Evolutionary conservation across 2,888 invertebrate genomes (phyloP).

Genomic region (Reticulitermes lucifugus): DNA sequence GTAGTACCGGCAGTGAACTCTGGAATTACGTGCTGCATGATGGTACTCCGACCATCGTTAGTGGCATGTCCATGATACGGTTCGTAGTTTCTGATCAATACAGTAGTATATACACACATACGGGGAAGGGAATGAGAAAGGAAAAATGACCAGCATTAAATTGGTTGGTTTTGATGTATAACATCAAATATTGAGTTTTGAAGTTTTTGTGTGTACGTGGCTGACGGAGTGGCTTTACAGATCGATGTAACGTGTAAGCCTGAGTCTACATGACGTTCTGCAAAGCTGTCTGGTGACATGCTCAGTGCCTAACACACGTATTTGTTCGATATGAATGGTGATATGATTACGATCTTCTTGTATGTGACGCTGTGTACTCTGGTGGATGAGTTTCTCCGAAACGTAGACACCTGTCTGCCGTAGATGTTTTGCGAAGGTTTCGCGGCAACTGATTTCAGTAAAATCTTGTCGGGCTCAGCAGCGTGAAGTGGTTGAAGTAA

Average conservation of each 20-base stretch:
- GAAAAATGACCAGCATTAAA: constrained; percentile 42
- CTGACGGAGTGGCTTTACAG: constrained; percentile 34
- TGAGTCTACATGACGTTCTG: not conserved
- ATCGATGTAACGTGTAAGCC: constrained; percentile 23
- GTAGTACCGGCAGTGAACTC: not conserved
- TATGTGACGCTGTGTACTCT: too few species aligned
- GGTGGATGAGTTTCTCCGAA: too few species aligned
- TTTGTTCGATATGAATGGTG: not conserved
- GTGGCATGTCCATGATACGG: not conserved
- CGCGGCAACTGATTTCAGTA: too few species aligned
- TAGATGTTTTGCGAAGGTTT: too few species aligned
- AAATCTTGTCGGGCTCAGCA: too few species aligned
- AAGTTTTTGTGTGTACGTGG: constrained; percentile 39
- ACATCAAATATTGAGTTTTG: constrained; percentile 43
- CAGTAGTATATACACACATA: not conserved
- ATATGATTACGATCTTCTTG: too few species aligned
- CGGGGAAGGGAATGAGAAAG: not conserved
- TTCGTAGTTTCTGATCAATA: constrained; percentile 19
- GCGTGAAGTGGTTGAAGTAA: too few species aligned
- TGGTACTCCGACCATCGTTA: not conserved
- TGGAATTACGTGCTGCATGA: not conserved
- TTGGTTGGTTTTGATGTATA: constrained; percentile 36
- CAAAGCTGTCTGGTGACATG: too few species aligned
- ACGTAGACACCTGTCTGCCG: too few species aligned
- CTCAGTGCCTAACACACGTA: too few species aligned